These are phyloP conservation scores for Xanthorhoe designata DNA, from an alignment of 2,888 invertebrate genomes.

Conservation along the genomic window DNA sequence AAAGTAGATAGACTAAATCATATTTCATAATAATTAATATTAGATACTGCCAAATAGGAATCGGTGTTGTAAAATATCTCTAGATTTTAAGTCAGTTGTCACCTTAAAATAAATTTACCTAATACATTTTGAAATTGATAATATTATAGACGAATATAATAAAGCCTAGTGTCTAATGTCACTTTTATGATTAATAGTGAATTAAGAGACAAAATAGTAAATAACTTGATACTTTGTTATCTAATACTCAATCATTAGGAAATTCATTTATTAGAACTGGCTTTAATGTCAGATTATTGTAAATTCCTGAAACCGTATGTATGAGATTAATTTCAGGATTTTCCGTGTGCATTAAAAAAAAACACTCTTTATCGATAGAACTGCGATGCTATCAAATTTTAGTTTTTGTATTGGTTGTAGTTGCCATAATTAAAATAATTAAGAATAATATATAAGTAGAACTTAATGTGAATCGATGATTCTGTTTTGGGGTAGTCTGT, in stretches of 20 bases:
- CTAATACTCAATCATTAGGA: constrained; percentile 30
- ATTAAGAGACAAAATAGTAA: constrained; percentile 49
- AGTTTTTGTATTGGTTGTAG: constrained; percentile 48
- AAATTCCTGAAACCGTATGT: background rate
- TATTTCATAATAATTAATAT: constrained; percentile 60
- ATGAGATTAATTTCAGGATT: background rate
- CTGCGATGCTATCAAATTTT: constrained; percentile 43
- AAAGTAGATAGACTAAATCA: constrained; percentile 52
- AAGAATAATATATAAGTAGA: constrained; percentile 50
- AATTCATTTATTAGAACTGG: constrained; percentile 12
- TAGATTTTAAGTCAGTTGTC: constrained; percentile 41
- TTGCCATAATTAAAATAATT: constrained; percentile 53
- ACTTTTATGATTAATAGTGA: constrained; percentile 58
- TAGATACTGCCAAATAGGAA: constrained; percentile 83
- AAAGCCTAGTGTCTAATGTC: constrained; percentile 69
- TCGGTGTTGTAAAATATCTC: constrained; percentile 75
- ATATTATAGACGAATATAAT: constrained; percentile 45
- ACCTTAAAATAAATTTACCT: constrained; percentile 33
- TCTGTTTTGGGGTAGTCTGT: constrained; percentile 51
- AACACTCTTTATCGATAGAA: background rate
- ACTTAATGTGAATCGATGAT: constrained; percentile 48
- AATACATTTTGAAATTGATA: constrained; percentile 45
- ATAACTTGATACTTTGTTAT: constrained; percentile 19
- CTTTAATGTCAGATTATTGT: constrained; percentile 4
- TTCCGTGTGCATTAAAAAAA: background rate